Base-by-base conservation (phyloP, 2,888 invertebrate species). In the Eupithecia abbreviata region DNA sequence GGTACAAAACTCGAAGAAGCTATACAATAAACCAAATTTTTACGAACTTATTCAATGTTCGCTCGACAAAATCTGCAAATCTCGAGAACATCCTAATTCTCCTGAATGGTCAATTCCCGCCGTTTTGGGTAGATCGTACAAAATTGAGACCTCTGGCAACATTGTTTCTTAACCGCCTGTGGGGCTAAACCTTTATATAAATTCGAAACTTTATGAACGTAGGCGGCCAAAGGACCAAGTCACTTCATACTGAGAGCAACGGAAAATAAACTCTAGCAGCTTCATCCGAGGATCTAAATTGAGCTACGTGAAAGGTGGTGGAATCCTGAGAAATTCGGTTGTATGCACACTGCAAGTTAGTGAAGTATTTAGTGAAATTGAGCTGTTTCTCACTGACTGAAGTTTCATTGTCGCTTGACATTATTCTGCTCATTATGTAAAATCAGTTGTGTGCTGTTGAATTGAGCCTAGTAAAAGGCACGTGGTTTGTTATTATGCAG, bases 401-500 rank as follows among this genome's bases (percentile, higher is more conserved):
- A 42, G 66, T 66, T 66, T 66, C 66, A 66, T 42, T 15, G 15
- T 66, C 66, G 66, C 62, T 42, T 15, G 15, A 66, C 42, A 15
- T 15, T 41, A 41, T 42, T 15, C 41, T 15, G 62, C 62, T 66
- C 66, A 66, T 66, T 66, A 66, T 42, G 66, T 66, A 66, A 66
- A 66, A 41, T 66, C 49, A 70, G 30, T 70, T 70, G 41, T 41
- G 70, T 30, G 30, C 41, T 30, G 7, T 70, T 30, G 49, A 41
- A 70, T 49, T 70, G 70, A 70, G 30, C 70, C 70, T 51, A 41
- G 66, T 15, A 15, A 10, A 30, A 30, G 66, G 3, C 92, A 92
- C 93, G 93, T 90, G 93, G 92, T 90, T 92, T 91, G 92, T 93
- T 95, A 94, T 94, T 94, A 94, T 93, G 92, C 92, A 91, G 92